phyloP scores from a whole-genome alignment of 2,888 invertebrate species.

The Eristalinus sepulchralis region DNA sequence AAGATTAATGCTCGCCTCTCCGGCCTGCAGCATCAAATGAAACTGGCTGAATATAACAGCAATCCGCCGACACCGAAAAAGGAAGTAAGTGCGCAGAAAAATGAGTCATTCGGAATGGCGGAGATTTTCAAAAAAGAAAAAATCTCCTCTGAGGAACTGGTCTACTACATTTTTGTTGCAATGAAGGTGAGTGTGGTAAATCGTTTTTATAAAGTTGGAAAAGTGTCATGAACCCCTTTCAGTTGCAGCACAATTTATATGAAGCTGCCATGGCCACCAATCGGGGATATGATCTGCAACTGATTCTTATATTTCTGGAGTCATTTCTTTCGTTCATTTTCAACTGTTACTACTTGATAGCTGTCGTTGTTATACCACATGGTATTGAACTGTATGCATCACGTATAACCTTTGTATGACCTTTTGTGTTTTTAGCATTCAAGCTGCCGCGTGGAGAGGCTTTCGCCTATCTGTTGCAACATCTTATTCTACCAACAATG shows the following conservation, averaged over 20 bases:
- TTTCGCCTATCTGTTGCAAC: slow-evolving; percentile 22
- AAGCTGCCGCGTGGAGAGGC: slow-evolving; percentile 21
- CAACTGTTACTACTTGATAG: slow-evolving; percentile 43
- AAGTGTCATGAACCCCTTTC: background rate
- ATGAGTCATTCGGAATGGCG: background rate
- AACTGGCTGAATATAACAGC: background rate
- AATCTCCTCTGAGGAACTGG: slow-evolving; percentile 1
- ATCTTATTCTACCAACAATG: slow-evolving; percentile 24
- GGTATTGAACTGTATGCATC: background rate
- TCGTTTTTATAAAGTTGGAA: background rate
- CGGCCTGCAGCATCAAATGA: background rate
- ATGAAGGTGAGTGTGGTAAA: slow-evolving; percentile 42
- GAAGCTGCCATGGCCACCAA: slow-evolving; percentile 28
- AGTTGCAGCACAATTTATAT: slow-evolving; percentile 46
- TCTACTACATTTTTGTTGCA: slow-evolving; percentile 32
- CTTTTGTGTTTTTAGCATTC: slow-evolving; percentile 30
- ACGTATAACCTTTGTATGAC: background rate
- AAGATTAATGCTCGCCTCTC: slow-evolving; percentile 13
- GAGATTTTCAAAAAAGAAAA: background rate
- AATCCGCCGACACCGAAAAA: background rate
- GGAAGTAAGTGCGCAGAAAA: background rate
- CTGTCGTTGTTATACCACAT: slow-evolving; percentile 23
- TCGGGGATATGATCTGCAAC: slow-evolving; percentile 5
- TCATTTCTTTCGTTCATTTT: slow-evolving; percentile 46
- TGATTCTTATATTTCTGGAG: slow-evolving; percentile 50